phyloP scores from a whole-genome alignment of 2,113 vertebrate species.

The Natator depressus region DNA sequence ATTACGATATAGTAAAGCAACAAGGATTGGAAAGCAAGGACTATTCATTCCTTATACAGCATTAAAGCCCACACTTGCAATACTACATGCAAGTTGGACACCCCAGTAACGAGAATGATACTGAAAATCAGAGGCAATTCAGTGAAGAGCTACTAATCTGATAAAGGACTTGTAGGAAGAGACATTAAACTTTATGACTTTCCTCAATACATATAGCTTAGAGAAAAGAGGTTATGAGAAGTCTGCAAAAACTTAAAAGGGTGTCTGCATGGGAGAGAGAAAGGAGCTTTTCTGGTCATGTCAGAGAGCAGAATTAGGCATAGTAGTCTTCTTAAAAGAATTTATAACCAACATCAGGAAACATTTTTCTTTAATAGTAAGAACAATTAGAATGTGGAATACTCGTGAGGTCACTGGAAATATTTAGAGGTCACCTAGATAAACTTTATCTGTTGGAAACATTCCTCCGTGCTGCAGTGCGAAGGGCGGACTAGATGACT shows the following conservation, averaged over 20 bases:
- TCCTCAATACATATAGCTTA: background rate
- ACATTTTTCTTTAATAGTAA: background rate
- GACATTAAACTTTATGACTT: background rate
- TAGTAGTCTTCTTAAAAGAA: background rate
- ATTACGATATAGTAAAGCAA: background rate
- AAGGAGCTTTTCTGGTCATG: background rate
- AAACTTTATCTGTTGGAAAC: background rate
- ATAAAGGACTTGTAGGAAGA: rapidly evolving
- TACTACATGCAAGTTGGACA: background rate
- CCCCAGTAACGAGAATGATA: background rate
- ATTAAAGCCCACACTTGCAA: background rate
- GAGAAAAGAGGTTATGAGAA: background rate
- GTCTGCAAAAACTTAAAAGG: background rate
- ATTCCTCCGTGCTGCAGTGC: background rate
- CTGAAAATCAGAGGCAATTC: background rate
- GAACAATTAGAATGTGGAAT: background rate
- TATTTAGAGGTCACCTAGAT: background rate
- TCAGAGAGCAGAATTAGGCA: background rate
- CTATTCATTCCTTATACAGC: background rate
- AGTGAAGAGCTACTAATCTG: background rate
- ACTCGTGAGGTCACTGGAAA: background rate
- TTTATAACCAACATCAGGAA: background rate
- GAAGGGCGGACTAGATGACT: background rate
- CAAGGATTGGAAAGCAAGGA: background rate
- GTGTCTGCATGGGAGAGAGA: background rate